A percentile compares a stretch with the other conserved stretches of the same genome.
Evolutionary conservation across 2,113 vertebrate genomes (phyloP).

Genomic region (Herpetotheres cachinnans): DNA sequence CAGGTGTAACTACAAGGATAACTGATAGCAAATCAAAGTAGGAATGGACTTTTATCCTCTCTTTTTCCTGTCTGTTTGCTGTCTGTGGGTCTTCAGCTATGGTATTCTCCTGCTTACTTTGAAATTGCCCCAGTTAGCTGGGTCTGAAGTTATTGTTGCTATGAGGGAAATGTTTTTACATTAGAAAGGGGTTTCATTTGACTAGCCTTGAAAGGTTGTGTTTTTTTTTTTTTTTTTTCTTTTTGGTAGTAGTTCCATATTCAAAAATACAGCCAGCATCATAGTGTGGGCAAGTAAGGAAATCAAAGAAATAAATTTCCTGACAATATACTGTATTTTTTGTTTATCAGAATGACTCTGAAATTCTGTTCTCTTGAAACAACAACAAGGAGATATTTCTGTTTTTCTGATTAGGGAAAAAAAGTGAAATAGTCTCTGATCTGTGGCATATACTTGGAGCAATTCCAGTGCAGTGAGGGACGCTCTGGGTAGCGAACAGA

Average conservation of each 20-base stretch:
- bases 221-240: background rate
- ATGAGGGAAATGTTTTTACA: background rate
- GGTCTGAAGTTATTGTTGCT: conserved; percentile 31
- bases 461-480: background rate
- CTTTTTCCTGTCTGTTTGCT: background rate
- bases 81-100: background rate
- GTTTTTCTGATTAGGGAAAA: background rate
- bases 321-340: background rate
- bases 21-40: background rate
- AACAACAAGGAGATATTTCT: background rate
- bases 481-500: background rate
- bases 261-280: background rate
- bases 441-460: background rate
- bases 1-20: background rate
- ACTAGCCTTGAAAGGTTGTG: background rate
- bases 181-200: conserved; percentile 10
- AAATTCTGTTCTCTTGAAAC: conserved; percentile 8
- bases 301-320: background rate
- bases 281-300: background rate
- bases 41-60: background rate
- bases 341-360: background rate
- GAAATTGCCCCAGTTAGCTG: conserved; percentile 19
- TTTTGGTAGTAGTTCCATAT: background rate
- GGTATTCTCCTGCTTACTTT: background rate
- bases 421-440: background rate